These are phyloP conservation scores for Rhabditoides inermis DNA, from an alignment of 2,888 invertebrate genomes.

Conservation along the genomic window DNA sequence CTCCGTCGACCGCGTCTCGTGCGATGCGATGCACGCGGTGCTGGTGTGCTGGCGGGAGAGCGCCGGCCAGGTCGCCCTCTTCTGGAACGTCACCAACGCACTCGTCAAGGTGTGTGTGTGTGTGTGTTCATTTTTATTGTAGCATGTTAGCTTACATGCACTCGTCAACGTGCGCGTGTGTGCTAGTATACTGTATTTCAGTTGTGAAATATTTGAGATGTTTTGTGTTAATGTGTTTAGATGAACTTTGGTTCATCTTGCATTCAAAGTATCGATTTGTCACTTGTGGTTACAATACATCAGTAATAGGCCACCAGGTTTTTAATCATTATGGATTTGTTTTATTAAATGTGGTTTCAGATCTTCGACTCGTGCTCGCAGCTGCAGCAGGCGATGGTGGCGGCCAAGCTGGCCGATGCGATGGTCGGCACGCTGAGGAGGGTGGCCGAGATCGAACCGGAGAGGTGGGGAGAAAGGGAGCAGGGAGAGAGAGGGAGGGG, in stretches of 20 bases:
- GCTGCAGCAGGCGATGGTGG: slow-evolving; percentile 43
- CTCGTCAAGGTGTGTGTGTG: slow-evolving; percentile 27
- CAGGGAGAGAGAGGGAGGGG: neutral
- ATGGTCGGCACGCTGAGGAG: slow-evolving; percentile 27
- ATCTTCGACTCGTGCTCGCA: slow-evolving; percentile 41
- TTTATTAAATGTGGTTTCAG: too few species aligned
- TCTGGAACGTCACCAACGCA: slow-evolving; percentile 43
- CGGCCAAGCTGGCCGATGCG: slow-evolving; percentile 32
- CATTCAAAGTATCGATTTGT: too few species aligned
- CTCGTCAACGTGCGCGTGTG: too few species aligned
- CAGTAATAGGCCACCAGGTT: too few species aligned
- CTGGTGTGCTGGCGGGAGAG: slow-evolving; percentile 34
- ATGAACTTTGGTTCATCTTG: too few species aligned
- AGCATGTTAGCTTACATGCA: too few species aligned
- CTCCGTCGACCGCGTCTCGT: slow-evolving; percentile 29
- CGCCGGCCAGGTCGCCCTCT: slow-evolving; percentile 28
- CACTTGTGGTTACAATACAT: too few species aligned
- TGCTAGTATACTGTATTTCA: too few species aligned
- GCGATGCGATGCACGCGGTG: slow-evolving; percentile 31
- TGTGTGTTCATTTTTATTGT: too few species aligned
- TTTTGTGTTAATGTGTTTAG: too few species aligned
- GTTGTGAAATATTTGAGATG: too few species aligned
- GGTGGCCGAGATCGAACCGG: slow-evolving; percentile 11
- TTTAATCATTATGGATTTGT: too few species aligned
- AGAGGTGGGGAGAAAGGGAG: neutral